Base-by-base conservation (phyloP, 2,113 vertebrate genomes). In the Empidonax traillii region DNA sequence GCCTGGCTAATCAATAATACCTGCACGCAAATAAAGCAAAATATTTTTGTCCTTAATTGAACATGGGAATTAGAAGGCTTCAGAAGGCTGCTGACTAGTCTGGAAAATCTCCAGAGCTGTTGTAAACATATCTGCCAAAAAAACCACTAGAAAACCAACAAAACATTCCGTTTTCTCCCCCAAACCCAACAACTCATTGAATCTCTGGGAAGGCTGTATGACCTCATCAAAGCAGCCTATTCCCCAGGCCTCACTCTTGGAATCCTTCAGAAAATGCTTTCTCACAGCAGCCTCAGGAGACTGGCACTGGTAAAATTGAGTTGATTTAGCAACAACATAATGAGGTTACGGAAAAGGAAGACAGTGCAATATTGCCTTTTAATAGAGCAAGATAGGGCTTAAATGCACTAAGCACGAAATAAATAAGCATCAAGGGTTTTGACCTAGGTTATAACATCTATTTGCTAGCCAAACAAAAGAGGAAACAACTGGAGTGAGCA, bases 351-450 rank as follows among this genome's bases (percentile, higher is more conserved):
- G 59, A 85, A 89, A 87, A 87, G 41, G 53, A 78, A 62, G 27
- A 85, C 80, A 59, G 61, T 37, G 51, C 35, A 86, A 86, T 86
- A 90, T 66, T 73, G 72, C 61, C 63, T 93, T 94, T 96, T 84
- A 97, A 87, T 90, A 92, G 63, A 88, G 59, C 27, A 81, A 88
- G 59, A 72, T 0, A 82, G 43, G 25, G 39, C 51, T 92, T 89
- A 80, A 87, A 73, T 30, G 53, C 49, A 74, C 44, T 31, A 52
- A 79, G 23, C 25, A 56, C 51, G 85, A 89, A 75, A 92, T 49
- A 6, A 90, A 92, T 19, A 80, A 28, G 59, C 53, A 65, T 56
- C 59, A 65, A 79, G 75, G 22, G 37, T 7, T 68, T 73, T 68
- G 24, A 88, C 61, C 8, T 41, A 79, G 27, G 37, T 79, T 73